Evolutionary conservation across 1,140 invertebrate genomes (phyloP).

Genomic region (Geopemphigus sp.): DNA sequence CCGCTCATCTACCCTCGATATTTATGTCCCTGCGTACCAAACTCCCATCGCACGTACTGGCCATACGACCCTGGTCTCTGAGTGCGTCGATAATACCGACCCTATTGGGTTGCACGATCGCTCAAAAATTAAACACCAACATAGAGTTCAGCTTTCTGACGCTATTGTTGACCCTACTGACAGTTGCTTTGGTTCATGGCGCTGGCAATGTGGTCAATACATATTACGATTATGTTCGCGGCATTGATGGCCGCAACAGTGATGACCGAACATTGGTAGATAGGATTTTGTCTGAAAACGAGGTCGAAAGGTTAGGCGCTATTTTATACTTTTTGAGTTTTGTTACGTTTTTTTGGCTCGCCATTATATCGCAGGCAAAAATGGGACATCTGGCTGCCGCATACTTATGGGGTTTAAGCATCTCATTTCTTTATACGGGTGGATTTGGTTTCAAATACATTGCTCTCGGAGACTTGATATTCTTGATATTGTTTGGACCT

Average conservation of each 20-base stretch:
- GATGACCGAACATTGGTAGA: slow-evolving; percentile 92
- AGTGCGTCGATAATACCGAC: slow-evolving; percentile 89
- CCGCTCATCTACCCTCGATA: slow-evolving; percentile 46
- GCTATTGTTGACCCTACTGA: slow-evolving; percentile 77
- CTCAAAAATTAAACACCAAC: slow-evolving; percentile 71
- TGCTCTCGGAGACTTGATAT: slow-evolving; percentile 65
- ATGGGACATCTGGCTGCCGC: slow-evolving; percentile 92
- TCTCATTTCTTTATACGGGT: slow-evolving; percentile 81
- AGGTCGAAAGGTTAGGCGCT: slow-evolving; percentile 77
- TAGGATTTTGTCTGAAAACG: slow-evolving; percentile 79
- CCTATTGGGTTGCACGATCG: slow-evolving; percentile 78
- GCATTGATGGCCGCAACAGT: slow-evolving; percentile 86
- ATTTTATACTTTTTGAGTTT: slow-evolving; percentile 84
- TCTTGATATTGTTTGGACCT: slow-evolving; percentile 90
- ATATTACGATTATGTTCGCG: slow-evolving; percentile 91
- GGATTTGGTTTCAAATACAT: slow-evolving; percentile 65
- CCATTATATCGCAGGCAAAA: slow-evolving; percentile 78
- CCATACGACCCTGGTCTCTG: slow-evolving; percentile 87
- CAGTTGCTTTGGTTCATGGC: slow-evolving; percentile 86
- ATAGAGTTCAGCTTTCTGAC: slow-evolving; percentile 75
- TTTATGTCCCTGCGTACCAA: slow-evolving; percentile 50
- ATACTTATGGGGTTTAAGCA: slow-evolving; percentile 93
- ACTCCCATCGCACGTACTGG: slow-evolving; percentile 79
- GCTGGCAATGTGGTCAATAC: slow-evolving; percentile 97
- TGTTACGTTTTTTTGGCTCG: slow-evolving; percentile 79